Evolutionary conservation across 2,113 vertebrate species (phyloP), one percentile per base, ranked within the genome.

Genomic region (Varanus komodoensis): DNA sequence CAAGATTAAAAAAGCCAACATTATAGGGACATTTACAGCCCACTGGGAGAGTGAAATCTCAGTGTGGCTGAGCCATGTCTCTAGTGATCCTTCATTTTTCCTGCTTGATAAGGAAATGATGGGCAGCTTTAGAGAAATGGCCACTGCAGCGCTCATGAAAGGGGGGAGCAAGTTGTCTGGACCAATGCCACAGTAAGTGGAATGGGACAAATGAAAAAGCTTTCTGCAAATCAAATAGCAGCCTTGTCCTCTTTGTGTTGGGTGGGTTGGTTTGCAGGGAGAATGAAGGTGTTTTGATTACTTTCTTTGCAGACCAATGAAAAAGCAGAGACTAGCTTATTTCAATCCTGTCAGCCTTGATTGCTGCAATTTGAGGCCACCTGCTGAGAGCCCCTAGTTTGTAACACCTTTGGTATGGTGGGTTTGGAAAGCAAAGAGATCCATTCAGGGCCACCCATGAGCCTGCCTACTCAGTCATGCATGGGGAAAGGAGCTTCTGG

Each of bases 1-100:
- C 93, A 85, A 95, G 95, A 97, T 96, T 95, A 90, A 93, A 96
- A 96, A 94, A 95, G 95, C 94, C 93, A 96, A 91, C 95, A 96
- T 96, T 95, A 95, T 95, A 96, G 94, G 96, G 96, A 94, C 94
- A 94, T 96, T 97, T 96, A 95, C 91, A 95, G 67, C 95, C 95
- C 0, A 48, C 92, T 90, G 93, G 89, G 94, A 96, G 93, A 96
- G 92, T 90, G 93, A 94, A 95, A 93, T 94, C 94, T 88, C 95
- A 94, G 93, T 93, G 86, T 95, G 95, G 69, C 93, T 95, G 93
- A 91, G 75, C 90, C 79, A 64, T 85, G 92, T 97, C 93, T 94
- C 84, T 29, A 91, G 94, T 6, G 94, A 96, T 94, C 93, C 93
- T 93, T 74, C 74, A 1, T 95, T 89, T 93, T 93, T 94, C 82